Evolutionary conservation across 2,797 vertebrate genomes (phyloP).

Genomic region (Pteronotus mesoamericanus): DNA sequence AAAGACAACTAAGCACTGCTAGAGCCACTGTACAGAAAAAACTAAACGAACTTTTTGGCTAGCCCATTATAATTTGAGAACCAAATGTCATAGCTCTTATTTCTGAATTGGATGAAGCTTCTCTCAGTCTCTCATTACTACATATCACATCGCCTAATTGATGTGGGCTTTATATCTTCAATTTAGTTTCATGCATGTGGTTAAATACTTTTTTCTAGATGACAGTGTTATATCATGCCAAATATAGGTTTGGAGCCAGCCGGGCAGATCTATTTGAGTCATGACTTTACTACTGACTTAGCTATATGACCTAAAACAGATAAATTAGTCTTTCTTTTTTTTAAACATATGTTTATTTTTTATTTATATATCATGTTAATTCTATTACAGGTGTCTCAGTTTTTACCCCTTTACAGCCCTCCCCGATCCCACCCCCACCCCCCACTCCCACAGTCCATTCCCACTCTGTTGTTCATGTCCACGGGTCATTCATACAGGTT

Average conservation of each 20-base stretch:
- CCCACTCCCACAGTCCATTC: too few relatives aligned
- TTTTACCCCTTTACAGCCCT: too few relatives aligned
- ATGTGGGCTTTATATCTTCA: background rate
- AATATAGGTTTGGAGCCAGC: background rate
- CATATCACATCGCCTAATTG: background rate
- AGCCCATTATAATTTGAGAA: background rate
- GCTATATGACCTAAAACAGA: background rate
- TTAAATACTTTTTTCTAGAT: background rate
- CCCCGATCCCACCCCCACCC: too few relatives aligned
- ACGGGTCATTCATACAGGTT: too few relatives aligned
- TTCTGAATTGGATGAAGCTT: background rate
- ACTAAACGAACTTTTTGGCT: too few relatives aligned
- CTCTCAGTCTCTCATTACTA: background rate
- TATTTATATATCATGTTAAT: too few relatives aligned
- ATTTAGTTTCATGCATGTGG: background rate
- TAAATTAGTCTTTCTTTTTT: background rate
- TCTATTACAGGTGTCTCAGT: too few relatives aligned
- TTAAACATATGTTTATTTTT: too few relatives aligned
- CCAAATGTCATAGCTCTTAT: background rate
- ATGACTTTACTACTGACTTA: background rate
- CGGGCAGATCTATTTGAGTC: background rate
- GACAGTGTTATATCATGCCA: background rate
- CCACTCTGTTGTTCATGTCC: too few relatives aligned
- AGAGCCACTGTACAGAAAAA: too few relatives aligned
- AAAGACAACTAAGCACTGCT: too few relatives aligned